These are phyloP conservation scores for Diadema setosum DNA, from an alignment of 35 echinoderm and acorn worm genomes.

Conservation along the genomic window DNA sequence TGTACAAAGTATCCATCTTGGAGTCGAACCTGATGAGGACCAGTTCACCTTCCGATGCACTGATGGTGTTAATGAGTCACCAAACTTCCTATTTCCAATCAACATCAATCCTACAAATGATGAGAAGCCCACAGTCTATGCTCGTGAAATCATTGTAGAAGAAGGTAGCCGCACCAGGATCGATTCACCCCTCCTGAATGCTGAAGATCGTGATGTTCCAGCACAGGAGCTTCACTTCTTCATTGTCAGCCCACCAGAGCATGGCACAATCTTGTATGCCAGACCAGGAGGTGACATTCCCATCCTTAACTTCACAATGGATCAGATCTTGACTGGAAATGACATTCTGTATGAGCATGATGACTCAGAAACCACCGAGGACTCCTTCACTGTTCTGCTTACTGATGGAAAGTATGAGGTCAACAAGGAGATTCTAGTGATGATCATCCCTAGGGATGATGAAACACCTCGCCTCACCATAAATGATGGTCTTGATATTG, in stretches of 20 bases:
- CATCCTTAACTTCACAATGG: constrained; percentile 84
- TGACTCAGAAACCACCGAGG: constrained; percentile 83
- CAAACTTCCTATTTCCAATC: constrained; percentile 70
- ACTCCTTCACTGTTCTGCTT: constrained; percentile 71
- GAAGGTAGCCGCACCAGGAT: constrained; percentile 66
- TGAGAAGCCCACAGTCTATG: constrained; percentile 79
- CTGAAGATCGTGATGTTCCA: constrained; percentile 75
- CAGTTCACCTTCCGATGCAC: constrained; percentile 82
- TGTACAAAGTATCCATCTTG: constrained; percentile 85
- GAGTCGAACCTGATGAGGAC: constrained; percentile 72
- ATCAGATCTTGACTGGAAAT: constrained; percentile 56
- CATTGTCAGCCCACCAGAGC: constrained; percentile 50
- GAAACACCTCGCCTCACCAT: constrained; percentile 90
- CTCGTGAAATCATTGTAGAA: constrained; percentile 52
- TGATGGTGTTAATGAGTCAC: constrained; percentile 82
- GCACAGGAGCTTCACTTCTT: constrained; percentile 86
- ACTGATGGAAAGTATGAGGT: constrained; percentile 98
- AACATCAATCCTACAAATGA: constrained; percentile 81
- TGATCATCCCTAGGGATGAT: constrained; percentile 77
- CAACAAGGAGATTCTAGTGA: constrained; percentile 49
- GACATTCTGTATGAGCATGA: constrained; percentile 83
- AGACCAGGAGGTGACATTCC: constrained; percentile 30
- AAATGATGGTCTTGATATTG: constrained; percentile 94
- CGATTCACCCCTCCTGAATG: constrained; percentile 60
- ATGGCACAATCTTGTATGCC: constrained; percentile 62